Base-by-base conservation (phyloP, 2,888 invertebrate species). In the Eulithis testata region DNA sequence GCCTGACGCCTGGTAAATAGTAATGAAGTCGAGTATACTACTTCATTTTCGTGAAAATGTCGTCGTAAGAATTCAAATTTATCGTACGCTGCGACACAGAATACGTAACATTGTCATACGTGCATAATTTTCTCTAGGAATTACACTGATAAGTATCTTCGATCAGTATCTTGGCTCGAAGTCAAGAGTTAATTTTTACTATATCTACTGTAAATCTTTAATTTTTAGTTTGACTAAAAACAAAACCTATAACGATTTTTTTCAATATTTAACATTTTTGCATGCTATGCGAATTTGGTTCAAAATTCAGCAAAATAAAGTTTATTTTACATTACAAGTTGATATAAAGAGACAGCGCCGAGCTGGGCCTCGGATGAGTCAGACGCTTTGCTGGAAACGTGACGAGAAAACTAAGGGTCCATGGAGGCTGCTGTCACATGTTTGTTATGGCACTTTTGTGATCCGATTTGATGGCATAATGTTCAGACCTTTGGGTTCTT, bases 21-120 rank as follows among this genome's bases (percentile, higher is more conserved):
- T 70, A 80, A 82, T 76, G 69, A 75, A 69, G 63, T 37, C 59
- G 60, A 50, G 58, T 69, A 70, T 73, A 68, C 73, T 75, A 75
- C 73, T 79, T 76, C 75, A 80, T 81, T 80, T 79, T 79, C 73
- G 64, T 73, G 78, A 80, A 79, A 79, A 78, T 76, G 74, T 77
- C 78, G 75, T 74, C 77, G 78, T 74, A 81, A 83, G 82, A 87
- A 87, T 88, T 88, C 82, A 86, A 88, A 89, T 88, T 85, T 83
- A 86, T 83, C 79, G 76, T 78, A 67, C 73, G 71, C 73, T 65
- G 76, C 5, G 40, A 21, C 58, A 50, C 4, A 40, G 58, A 44
- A 31, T 31, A 51, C 36, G 43, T 36, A 58, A 2, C 8, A 31
- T 55, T 11, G 12, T 4, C 21, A 9, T 2, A 51, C 11, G 12